These are phyloP conservation scores for Oopsacas minuta DNA, from an alignment of 37 sponge, comb jelly and placozoan species.

Conservation along the genomic window DNA sequence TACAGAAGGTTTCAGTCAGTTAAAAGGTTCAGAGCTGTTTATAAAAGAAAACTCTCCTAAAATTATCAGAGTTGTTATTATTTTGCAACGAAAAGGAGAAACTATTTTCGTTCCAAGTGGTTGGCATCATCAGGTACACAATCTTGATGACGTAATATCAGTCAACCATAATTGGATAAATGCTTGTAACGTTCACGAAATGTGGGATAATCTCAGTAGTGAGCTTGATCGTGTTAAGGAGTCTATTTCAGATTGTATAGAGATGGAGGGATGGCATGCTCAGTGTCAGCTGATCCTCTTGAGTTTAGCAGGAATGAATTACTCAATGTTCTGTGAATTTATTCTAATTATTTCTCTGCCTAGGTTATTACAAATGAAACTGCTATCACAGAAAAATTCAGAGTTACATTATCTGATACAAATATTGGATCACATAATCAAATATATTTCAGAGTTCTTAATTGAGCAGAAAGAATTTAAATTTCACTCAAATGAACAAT, in stretches of 20 bases:
- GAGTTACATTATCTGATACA: background rate
- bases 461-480: background rate
- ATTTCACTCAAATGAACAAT: background rate
- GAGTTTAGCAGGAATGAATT: conserved; percentile 54
- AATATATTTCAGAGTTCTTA: background rate
- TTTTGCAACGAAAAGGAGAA: conserved; percentile 22
- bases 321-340: conserved; percentile 37
- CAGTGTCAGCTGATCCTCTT: conserved; percentile 68
- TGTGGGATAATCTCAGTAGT: conserved; percentile 50
- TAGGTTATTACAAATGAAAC: conserved; percentile 1
- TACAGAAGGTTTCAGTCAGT: background rate
- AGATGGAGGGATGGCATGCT: conserved; percentile 49
- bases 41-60: background rate
- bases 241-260: conserved; percentile 32
- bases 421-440: background rate
- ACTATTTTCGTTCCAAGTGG: conserved; percentile 28
- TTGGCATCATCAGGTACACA: conserved; percentile 28
- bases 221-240: conserved; percentile 47
- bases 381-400: background rate
- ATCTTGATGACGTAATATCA: conserved; percentile 62
- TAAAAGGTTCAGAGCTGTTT: background rate
- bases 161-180: conserved; percentile 94
- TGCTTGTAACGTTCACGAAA: conserved; percentile 33
- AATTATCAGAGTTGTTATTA: background rate
- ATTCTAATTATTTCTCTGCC: conserved; percentile 22